phyloP scores from a whole-genome alignment of 2,888 invertebrate species.

The Drosophila gaucha region DNA sequence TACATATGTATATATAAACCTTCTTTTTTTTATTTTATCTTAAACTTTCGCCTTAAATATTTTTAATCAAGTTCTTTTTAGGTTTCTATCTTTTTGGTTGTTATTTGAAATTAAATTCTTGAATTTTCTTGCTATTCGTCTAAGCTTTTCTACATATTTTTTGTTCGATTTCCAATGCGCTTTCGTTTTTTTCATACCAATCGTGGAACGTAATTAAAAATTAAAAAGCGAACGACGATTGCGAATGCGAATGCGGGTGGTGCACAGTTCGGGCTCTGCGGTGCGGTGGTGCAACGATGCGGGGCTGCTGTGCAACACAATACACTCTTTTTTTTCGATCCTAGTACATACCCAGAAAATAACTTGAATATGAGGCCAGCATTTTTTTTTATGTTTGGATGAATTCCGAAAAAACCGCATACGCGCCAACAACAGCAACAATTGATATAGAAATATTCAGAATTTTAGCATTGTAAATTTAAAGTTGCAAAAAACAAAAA shows the following conservation, averaged over 20 bases:
- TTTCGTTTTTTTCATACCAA: neutral
- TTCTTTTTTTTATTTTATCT: neutral
- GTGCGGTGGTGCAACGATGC: no score
- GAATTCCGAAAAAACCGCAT: constrained; percentile 4
- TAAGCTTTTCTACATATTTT: neutral
- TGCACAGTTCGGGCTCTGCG: neutral
- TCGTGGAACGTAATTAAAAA: neutral
- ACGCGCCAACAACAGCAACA: neutral
- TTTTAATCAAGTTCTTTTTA: neutral
- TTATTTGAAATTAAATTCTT: neutral
- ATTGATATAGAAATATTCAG: no score
- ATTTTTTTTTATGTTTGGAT: constrained; percentile 18
- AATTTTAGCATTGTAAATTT: constrained; percentile 34
- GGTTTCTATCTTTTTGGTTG: neutral
- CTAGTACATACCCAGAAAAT: constrained; percentile 30
- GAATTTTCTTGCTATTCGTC: constrained; percentile 1
- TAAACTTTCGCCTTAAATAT: neutral
- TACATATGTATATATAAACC: neutral
- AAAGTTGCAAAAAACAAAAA: neutral
- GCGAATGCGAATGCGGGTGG: neutral
- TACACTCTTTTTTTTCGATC: neutral
- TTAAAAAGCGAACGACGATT: neutral
- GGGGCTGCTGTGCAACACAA: no score
- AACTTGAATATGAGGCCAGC: constrained; percentile 38
- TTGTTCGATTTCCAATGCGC: neutral